These are phyloP conservation scores for Parnassius smintheus DNA, from an alignment of 2,888 invertebrate species.

Conservation along the genomic window DNA sequence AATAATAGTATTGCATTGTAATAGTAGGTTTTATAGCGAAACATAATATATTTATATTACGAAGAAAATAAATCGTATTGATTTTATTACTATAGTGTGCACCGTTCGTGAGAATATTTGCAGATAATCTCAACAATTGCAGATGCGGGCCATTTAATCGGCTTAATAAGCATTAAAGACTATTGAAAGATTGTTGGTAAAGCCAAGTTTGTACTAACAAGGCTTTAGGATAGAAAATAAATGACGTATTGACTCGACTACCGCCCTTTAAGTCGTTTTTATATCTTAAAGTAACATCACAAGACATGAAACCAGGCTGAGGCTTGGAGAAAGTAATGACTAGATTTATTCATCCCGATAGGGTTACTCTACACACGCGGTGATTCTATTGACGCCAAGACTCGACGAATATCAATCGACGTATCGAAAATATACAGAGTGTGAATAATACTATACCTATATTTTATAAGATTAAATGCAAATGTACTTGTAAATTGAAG, in stretches of 20 bases:
- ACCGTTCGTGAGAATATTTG: slow-evolving; percentile 61
- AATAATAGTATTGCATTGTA: too few species aligned
- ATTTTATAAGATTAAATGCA: too few species aligned
- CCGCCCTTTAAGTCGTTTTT: slow-evolving; percentile 35
- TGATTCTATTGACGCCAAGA: slow-evolving; percentile 31
- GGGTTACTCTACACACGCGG: slow-evolving; percentile 63
- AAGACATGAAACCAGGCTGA: slow-evolving; percentile 43
- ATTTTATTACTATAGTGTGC: slow-evolving; percentile 35
- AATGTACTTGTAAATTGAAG: too few species aligned
- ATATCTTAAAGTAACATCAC: slow-evolving; percentile 60
- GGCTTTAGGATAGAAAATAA: neutral
- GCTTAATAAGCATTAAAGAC: slow-evolving; percentile 55
- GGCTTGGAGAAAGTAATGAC: slow-evolving; percentile 61
- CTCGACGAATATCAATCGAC: neutral
- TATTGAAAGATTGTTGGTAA: slow-evolving; percentile 32
- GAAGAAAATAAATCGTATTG: slow-evolving; percentile 3
- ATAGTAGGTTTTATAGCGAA: neutral
- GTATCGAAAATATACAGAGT: too few species aligned
- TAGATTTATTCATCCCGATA: slow-evolving; percentile 60
- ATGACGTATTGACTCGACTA: neutral
- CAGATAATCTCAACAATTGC: slow-evolving; percentile 56
- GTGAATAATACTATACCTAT: too few species aligned
- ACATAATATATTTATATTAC: neutral
- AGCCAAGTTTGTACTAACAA: slow-evolving; percentile 19
- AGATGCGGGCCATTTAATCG: slow-evolving; percentile 61